A percentile compares a stretch with the other conserved stretches of the same genome.
Evolutionary conservation across 2,888 invertebrate genomes (phyloP).

Genomic region (Sinopyrophorus schimmeli): DNA sequence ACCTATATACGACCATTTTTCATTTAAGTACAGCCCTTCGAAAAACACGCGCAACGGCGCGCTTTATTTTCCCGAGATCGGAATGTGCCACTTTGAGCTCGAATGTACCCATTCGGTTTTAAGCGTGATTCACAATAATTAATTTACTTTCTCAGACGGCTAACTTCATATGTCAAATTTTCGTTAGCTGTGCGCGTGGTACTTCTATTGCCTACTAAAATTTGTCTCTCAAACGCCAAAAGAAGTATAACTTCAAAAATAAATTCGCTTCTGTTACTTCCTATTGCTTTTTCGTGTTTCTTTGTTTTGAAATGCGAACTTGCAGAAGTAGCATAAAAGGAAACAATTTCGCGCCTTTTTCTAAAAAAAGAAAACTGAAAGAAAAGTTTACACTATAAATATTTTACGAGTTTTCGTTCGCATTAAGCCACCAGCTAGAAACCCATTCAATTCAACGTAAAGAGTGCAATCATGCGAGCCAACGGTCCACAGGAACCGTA

Average conservation of each 20-base stretch:
- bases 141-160: too few species aligned
- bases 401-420: constrained; percentile 29
- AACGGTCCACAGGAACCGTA: constrained; percentile 24
- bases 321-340: constrained; percentile 16
- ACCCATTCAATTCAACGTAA: constrained; percentile 23
- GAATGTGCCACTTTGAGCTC: not conserved
- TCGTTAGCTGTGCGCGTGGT: too few species aligned
- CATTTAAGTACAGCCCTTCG: too few species aligned
- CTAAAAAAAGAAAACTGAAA: constrained; percentile 24
- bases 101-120: not conserved
- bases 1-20: too few species aligned
- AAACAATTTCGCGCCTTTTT: constrained; percentile 23
- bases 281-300: constrained; percentile 19
- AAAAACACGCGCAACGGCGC: too few species aligned
- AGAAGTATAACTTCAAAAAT: constrained; percentile 17
- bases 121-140: too few species aligned
- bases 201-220: too few species aligned
- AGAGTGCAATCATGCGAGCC: constrained; percentile 27
- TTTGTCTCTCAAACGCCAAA: too few species aligned
- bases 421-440: constrained; percentile 27
- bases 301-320: constrained; percentile 8
- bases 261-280: constrained; percentile 14
- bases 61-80: not conserved
- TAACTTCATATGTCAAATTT: too few species aligned
- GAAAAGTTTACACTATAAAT: constrained; percentile 30